Percentiles rank a stretch among this genome's conserved stretches.
These are phyloP conservation scores for Garrulus glandarius DNA, from an alignment of 2,797 vertebrate genomes.

Conservation along the genomic window DNA sequence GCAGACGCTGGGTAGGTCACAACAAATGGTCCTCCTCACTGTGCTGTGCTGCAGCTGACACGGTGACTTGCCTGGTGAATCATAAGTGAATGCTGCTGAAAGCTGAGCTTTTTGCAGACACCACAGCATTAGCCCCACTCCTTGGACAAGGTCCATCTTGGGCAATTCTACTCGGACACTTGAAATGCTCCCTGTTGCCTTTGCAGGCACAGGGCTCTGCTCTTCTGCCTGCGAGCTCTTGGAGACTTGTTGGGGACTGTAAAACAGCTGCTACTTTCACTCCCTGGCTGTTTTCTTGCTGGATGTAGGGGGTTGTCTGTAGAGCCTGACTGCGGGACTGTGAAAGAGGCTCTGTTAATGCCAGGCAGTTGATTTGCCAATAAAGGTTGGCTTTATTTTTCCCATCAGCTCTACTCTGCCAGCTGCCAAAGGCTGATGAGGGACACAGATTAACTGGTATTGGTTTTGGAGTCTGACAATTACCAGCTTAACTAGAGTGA, in stretches of 20 bases:
- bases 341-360: neutral
- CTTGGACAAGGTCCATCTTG: constrained; percentile 43
- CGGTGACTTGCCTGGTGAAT: neutral
- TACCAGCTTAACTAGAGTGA: neutral
- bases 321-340: neutral
- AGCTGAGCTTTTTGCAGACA: constrained; percentile 1
- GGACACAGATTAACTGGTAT: neutral
- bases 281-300: constrained; percentile 8
- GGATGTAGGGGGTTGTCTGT: neutral
- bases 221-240: neutral
- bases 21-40: rapidly evolving
- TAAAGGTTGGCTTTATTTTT: constrained; percentile 27
- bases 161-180: neutral
- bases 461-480: neutral
- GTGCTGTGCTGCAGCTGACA: neutral
- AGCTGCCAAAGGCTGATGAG: neutral
- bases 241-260: neutral
- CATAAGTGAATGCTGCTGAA: neutral
- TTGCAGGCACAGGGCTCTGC: neutral
- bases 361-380: neutral
- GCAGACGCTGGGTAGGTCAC: neutral
- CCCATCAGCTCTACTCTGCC: neutral
- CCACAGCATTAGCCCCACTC: neutral
- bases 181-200: neutral
- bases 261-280: constrained; percentile 47